These are phyloP conservation scores for Halcyon malimbica DNA, from an alignment of 2,113 vertebrate genomes.

Conservation along the genomic window DNA sequence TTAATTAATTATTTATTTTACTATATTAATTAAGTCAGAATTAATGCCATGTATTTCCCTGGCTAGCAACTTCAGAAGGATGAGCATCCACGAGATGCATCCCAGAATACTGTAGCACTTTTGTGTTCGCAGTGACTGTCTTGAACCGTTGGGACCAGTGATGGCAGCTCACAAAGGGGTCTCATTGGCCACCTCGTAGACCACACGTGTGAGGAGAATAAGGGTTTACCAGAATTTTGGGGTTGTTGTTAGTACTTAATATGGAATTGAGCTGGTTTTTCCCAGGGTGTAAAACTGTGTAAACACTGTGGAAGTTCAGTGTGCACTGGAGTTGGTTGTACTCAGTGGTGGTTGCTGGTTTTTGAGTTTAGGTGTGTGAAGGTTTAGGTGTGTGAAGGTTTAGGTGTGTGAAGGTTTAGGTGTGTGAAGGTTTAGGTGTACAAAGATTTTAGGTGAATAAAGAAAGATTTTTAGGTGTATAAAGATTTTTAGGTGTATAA, in stretches of 20 bases:
- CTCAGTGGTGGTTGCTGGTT: not conserved
- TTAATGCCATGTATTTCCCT: not conserved
- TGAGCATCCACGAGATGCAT: not conserved
- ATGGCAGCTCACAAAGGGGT: not conserved
- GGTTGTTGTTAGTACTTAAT: not conserved
- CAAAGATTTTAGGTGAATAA: no score
- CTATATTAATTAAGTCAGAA: not conserved
- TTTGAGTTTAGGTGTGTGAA: not conserved
- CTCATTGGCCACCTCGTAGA: not conserved
- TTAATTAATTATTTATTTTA: not conserved
- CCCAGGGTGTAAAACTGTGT: not conserved
- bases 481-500: no score
- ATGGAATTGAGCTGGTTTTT: not conserved
- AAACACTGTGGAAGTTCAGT: not conserved
- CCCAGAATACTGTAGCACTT: not conserved
- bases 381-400: not conserved
- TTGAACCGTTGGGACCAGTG: not conserved
- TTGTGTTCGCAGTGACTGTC: not conserved
- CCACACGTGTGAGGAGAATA: not conserved
- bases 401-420: not conserved
- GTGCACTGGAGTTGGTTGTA: fast-evolving
- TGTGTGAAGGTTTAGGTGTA: not conserved
- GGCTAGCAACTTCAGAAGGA: not conserved
- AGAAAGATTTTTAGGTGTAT: no score
- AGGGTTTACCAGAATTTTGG: not conserved